A percentile compares a stretch with the other conserved stretches of the same genome.
phyloP scores from a whole-genome alignment of 2,797 vertebrate species.

The Pangasius larnaudii region DNA sequence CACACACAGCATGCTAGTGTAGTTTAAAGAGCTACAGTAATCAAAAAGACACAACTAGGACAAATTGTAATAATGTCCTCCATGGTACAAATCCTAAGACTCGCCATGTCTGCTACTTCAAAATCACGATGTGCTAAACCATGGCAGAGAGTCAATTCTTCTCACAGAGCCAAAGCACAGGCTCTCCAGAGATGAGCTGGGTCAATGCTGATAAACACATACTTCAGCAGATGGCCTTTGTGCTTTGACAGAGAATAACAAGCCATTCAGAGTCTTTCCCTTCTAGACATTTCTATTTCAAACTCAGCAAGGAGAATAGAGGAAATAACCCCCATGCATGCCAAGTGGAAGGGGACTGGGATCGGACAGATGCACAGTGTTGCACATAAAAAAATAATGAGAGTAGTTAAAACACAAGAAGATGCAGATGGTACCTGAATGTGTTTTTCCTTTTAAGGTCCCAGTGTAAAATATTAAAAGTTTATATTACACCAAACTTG shows the following conservation, averaged over 20 bases:
- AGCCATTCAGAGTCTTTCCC: slow-evolving; percentile 19
- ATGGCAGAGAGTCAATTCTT: slow-evolving; percentile 13
- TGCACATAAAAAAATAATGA: slow-evolving; percentile 39
- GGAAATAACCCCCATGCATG: slow-evolving; percentile 9
- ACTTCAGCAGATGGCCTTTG: slow-evolving; percentile 40
- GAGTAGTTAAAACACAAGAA: slow-evolving; percentile 42
- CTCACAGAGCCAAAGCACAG: slow-evolving; percentile 27
- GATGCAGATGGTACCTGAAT: slow-evolving; percentile 35
- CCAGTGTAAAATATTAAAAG: neutral
- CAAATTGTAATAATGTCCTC: slow-evolving; percentile 6
- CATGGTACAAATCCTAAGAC: slow-evolving; percentile 1
- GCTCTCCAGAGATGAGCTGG: slow-evolving; percentile 33
- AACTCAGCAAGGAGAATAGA: slow-evolving; percentile 27
- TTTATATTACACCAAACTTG: neutral
- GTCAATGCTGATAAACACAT: slow-evolving; percentile 39
- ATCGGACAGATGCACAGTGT: slow-evolving; percentile 19
- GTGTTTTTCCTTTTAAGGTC: slow-evolving; percentile 21
- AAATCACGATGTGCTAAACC: slow-evolving; percentile 21
- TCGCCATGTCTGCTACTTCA: slow-evolving; percentile 28
- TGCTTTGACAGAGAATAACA: slow-evolving; percentile 34
- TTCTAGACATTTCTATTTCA: slow-evolving; percentile 25
- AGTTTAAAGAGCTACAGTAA: neutral
- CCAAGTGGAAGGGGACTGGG: slow-evolving; percentile 27
- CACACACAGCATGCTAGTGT: neutral
- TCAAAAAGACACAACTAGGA: slow-evolving; percentile 2